These are phyloP conservation scores for Cerceris rybyensis DNA, from an alignment of 2,888 invertebrate species.

Conservation along the genomic window DNA sequence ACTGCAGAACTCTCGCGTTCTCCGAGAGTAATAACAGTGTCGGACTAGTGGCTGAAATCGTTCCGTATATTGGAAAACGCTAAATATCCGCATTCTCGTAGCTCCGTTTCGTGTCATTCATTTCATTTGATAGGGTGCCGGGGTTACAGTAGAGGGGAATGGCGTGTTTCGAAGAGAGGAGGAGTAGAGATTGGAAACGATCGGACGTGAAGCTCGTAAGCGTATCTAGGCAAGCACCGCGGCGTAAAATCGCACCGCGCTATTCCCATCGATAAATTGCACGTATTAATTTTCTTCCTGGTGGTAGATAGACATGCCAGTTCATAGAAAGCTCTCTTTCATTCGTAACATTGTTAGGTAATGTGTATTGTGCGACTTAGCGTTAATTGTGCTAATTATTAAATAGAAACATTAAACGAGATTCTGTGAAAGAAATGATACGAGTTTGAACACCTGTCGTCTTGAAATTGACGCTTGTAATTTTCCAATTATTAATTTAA, in stretches of 20 bases:
- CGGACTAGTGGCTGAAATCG: constrained; percentile 34
- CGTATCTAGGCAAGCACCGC: constrained; percentile 17
- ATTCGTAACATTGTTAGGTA: not conserved
- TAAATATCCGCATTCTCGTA: constrained; percentile 73
- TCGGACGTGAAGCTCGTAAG: constrained; percentile 21
- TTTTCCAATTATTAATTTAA: too few relatives aligned
- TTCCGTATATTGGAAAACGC: constrained; percentile 75
- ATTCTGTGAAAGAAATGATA: too few relatives aligned
- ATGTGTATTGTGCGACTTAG: not conserved
- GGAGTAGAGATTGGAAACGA: constrained; percentile 7
- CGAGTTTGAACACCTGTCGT: too few relatives aligned
- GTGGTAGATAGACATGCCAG: constrained; percentile 52
- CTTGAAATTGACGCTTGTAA: too few relatives aligned
- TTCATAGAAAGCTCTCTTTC: constrained; percentile 28
- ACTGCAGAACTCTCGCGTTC: constrained; percentile 6
- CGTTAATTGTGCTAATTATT: not conserved
- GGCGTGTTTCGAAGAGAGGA: not conserved
- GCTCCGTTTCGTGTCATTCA: constrained; percentile 74
- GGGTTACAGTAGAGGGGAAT: not conserved
- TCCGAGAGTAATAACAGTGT: constrained; percentile 54
- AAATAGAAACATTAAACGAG: too few relatives aligned
- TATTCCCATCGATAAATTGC: constrained; percentile 48
- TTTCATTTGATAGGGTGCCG: constrained; percentile 70
- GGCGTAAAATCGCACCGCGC: constrained; percentile 30
- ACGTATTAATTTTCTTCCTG: constrained; percentile 49